phyloP scores from a whole-genome alignment of 1,140 invertebrate genomes.

The Limonius californicus region DNA sequence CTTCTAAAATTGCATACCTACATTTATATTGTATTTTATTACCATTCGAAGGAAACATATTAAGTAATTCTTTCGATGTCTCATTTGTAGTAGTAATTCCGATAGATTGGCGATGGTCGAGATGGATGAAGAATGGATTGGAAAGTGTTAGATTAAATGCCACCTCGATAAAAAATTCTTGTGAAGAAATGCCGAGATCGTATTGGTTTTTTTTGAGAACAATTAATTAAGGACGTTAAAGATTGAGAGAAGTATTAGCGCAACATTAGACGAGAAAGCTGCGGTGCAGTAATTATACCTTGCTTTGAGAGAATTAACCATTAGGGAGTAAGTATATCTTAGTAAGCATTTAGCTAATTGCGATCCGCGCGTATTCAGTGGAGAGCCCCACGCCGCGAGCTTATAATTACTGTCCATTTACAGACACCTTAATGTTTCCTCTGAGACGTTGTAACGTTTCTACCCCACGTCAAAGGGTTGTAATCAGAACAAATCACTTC shows the following conservation, averaged over 20 bases:
- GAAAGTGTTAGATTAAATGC: too few relatives aligned
- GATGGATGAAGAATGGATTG: too few relatives aligned
- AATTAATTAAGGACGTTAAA: neutral
- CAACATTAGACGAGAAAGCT: slow-evolving; percentile 24
- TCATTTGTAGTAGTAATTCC: too few relatives aligned
- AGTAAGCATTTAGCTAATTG: slow-evolving; percentile 30
- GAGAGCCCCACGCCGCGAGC: slow-evolving; percentile 22
- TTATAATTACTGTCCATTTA: slow-evolving; percentile 26
- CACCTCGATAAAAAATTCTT: too few relatives aligned
- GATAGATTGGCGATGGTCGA: too few relatives aligned
- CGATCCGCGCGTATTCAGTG: slow-evolving; percentile 10
- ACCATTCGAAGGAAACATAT: too few relatives aligned
- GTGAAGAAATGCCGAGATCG: too few relatives aligned
- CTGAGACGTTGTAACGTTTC: slow-evolving; percentile 8
- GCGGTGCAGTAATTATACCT: slow-evolving; percentile 12
- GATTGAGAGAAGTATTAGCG: slow-evolving; percentile 18
- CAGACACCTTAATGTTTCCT: slow-evolving; percentile 22
- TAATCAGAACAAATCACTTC: slow-evolving; percentile 9
- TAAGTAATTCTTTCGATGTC: too few relatives aligned
- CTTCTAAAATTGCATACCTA: too few relatives aligned
- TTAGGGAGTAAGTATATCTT: slow-evolving; percentile 19
- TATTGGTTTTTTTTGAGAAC: too few relatives aligned
- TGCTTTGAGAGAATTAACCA: slow-evolving; percentile 19
- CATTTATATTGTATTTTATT: too few relatives aligned
- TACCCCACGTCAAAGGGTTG: slow-evolving; percentile 6